Percentiles rank a stretch among this genome's conserved stretches.
These are phyloP conservation scores for Herpetotheres cachinnans DNA, from an alignment of 2,113 vertebrate species.

Conservation along the genomic window DNA sequence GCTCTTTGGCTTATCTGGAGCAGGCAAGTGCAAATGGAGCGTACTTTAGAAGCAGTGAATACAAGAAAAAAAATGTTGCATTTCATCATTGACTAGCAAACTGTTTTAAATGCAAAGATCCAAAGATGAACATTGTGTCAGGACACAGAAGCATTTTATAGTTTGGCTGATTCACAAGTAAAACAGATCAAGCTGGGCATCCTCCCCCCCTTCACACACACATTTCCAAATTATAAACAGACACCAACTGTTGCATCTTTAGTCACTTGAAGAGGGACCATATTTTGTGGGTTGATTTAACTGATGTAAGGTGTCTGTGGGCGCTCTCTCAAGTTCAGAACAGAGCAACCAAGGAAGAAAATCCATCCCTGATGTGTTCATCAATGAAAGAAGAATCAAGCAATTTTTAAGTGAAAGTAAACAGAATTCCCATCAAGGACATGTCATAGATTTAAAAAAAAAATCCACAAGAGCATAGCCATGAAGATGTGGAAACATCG, in stretches of 20 bases:
- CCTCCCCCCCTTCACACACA: neutral
- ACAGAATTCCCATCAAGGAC: neutral
- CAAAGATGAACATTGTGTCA: neutral
- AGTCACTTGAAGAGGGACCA: neutral
- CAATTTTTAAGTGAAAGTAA: constrained; percentile 14
- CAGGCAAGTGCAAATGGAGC: constrained; percentile 2
- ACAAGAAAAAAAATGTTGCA: neutral
- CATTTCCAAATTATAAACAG: neutral
- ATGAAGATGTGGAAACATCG: neutral
- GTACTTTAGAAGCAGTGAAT: neutral
- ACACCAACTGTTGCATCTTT: neutral
- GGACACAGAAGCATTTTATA: neutral
- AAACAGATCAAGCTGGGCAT: constrained; percentile 35
- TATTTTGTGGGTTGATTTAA: neutral
- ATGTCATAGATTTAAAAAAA: neutral
- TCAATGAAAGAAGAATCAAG: neutral
- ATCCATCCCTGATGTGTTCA: neutral
- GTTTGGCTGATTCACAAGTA: neutral
- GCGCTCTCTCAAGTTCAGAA: neutral
- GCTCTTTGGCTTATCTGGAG: constrained; percentile 63
- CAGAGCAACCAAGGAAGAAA: constrained; percentile 14
- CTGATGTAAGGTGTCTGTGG: neutral
- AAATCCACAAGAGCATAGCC: neutral
- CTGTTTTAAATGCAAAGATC: neutral
- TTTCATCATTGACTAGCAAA: neutral